Evolutionary conservation across 37 sponge, comb jelly and placozoan species (phyloP), one percentile per base, ranked within the genome.

Genomic region (Ianthella basta): DNA sequence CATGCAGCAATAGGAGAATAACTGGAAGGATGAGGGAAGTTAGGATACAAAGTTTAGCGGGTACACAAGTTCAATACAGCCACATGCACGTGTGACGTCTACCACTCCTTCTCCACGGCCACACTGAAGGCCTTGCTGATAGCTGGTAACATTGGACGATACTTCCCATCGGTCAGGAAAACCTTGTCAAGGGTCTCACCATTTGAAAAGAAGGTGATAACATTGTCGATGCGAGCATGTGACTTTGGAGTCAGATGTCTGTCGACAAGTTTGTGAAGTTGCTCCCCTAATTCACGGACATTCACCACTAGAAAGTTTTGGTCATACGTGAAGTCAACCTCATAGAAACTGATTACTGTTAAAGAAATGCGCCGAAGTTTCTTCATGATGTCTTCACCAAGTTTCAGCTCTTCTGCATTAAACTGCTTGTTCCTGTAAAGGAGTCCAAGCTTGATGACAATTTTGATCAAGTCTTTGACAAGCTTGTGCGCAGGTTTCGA

Each of bases 301-400:
- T 79, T 33, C 15, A 36, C 56, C 0, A 89, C 64, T 37, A 96
- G 68, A 75, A 89, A 96, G 0, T 55, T 44, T 37, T 79, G 80
- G 55, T 96, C 96, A 63, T 93, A 93, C 6, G 89, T 84, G 81
- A 96, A 96, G 57, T 88, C 94, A 0, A 96, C 94, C 56, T 96
- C 89, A 37, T 88, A 60, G 68, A 96, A 96, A 65, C 96, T 96
- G 84, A 96, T 89, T 16, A 96, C 89, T 25, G 96, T 96, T 50
- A 96, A 67, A 15, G 91, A 84, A 4, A 88, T 69, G 5, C 88
- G 67, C 0, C 91, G 82, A 1, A 96, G 75, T 56, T 91, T 96
- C 64, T 59, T 83, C 53, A 86, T 80, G 32, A 96, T 67, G 57
- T 88, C 61, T 23, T 80, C 56, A 14, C 94, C 94, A 8, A 93